These are phyloP conservation scores for Solen grandis DNA, from an alignment of 1,140 invertebrate species.

Conservation along the genomic window DNA sequence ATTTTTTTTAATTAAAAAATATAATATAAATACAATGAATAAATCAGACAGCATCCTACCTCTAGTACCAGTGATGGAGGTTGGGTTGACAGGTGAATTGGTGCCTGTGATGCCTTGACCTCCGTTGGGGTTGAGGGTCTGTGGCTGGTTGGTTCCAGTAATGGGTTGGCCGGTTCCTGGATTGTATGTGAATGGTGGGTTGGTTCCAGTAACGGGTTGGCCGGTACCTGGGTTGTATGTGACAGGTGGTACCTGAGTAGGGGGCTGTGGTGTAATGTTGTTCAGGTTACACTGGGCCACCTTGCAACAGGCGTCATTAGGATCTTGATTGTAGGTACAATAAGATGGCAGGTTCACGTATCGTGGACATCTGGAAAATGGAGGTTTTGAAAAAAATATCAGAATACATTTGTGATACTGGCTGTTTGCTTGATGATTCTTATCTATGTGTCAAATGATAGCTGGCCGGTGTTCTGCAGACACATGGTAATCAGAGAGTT, in stretches of 20 bases:
- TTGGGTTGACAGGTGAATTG: constrained; percentile 18
- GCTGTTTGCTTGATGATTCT: too few species aligned
- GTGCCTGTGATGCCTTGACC: too few species aligned
- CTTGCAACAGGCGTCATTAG: constrained; percentile 68
- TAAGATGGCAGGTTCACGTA: constrained; percentile 66
- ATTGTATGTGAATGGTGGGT: constrained; percentile 1
- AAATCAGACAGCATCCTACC: too few species aligned
- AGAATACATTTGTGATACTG: too few species aligned
- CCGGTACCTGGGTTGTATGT: constrained; percentile 22
- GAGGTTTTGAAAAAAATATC: too few species aligned
- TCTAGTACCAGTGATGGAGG: constrained; percentile 42
- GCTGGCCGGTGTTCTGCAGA: too few species aligned
- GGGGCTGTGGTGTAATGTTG: constrained; percentile 46
- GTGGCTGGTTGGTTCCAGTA: constrained; percentile 35
- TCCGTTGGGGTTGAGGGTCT: constrained; percentile 1
- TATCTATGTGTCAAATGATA: too few species aligned
- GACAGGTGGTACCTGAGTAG: neutral
- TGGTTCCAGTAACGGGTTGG: constrained; percentile 1
- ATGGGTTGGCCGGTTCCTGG: constrained; percentile 51
- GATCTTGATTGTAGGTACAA: constrained; percentile 64
- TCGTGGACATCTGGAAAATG: constrained; percentile 62
- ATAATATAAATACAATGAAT: too few species aligned
- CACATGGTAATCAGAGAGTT: too few species aligned
- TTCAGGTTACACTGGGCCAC: constrained; percentile 57
- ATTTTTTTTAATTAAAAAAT: too few species aligned